Percentiles rank a stretch among this genome's conserved stretches.
phyloP scores from a whole-genome alignment of 2,797 vertebrate genomes.

The Myotis planiceps region DNA sequence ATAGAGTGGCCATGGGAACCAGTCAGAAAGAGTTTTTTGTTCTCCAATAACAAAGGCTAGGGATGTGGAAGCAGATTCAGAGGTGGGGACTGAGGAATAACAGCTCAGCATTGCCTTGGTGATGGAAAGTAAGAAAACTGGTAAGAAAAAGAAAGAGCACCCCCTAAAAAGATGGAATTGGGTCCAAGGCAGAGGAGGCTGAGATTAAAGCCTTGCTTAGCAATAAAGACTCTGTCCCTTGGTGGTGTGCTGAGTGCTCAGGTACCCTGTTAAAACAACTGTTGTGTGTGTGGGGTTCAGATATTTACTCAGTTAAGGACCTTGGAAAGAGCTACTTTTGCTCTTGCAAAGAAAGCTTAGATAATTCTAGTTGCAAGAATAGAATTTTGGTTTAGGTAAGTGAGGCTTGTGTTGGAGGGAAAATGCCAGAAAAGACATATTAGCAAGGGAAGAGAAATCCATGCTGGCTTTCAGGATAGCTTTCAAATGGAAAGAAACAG shows the following conservation, averaged over 20 bases:
- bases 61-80: background rate
- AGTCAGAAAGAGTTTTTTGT: constrained; percentile 30
- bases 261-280: background rate
- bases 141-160: background rate
- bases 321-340: constrained; percentile 32
- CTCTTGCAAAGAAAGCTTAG: constrained; percentile 18
- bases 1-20: background rate
- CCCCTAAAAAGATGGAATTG: background rate
- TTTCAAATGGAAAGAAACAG: constrained; percentile 15
- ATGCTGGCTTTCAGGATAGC: background rate
- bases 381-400: constrained; percentile 32
- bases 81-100: background rate
- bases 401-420: background rate
- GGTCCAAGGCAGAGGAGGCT: too few species aligned
- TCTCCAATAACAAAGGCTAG: background rate
- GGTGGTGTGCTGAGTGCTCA: background rate
- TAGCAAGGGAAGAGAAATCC: constrained; percentile 15
- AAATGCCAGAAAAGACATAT: background rate
- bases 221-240: background rate
- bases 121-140: background rate
- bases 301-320: constrained; percentile 11
- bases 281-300: background rate
- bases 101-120: background rate
- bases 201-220: background rate
- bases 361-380: background rate